Conservation (phyloP, 2,113 vertebrate genomes). For the Abramis brama region DNA sequence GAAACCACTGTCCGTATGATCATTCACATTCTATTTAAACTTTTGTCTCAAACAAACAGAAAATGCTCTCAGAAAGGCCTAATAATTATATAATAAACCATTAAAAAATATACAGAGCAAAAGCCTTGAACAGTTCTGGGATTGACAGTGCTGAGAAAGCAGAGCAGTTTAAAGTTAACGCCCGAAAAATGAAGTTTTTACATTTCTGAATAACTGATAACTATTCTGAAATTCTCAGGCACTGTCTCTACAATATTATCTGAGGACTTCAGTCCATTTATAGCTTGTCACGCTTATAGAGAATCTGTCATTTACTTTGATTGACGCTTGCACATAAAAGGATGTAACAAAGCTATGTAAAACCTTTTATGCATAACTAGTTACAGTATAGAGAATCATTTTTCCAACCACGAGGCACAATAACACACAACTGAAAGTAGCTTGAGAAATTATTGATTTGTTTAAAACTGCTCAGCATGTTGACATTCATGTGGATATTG, state of each 20-base stretch:
- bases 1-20: background rate
- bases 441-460: slow-evolving; percentile 28
- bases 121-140: background rate
- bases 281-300: background rate
- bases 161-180: background rate
- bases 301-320: background rate
- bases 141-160: background rate
- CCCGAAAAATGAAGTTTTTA: background rate
- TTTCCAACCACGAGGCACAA: background rate
- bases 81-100: background rate
- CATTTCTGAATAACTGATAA: background rate
- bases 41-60: background rate
- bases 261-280: background rate
- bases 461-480: slow-evolving; percentile 6
- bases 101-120: background rate
- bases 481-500: background rate
- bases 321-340: background rate
- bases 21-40: background rate
- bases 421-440: background rate
- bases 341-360: background rate
- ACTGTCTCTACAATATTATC: slow-evolving; percentile 12
- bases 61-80: background rate
- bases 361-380: slow-evolving; percentile 14
- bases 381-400: slow-evolving; percentile 6
- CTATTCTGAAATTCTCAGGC: background rate